phyloP scores from a whole-genome alignment of 2,888 invertebrate species.

The Agriotes lineatus region DNA sequence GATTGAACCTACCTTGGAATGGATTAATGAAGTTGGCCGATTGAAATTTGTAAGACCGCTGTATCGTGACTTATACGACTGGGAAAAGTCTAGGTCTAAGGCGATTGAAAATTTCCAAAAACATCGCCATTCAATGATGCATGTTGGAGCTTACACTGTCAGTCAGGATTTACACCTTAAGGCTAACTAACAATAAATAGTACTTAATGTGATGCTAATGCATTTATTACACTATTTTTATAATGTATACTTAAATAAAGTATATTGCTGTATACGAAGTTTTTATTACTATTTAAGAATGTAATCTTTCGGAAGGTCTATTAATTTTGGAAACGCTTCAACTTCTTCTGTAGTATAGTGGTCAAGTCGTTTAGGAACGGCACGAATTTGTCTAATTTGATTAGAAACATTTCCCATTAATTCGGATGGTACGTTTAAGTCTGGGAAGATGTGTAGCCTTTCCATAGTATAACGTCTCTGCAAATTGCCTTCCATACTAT shows the following conservation, averaged over 20 bases:
- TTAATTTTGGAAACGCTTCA: constrained; percentile 86
- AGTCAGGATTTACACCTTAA: constrained; percentile 80
- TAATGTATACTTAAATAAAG: not conserved
- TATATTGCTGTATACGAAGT: not conserved
- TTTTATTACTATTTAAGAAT: constrained; percentile 71
- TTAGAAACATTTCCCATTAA: constrained; percentile 87
- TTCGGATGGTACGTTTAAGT: constrained; percentile 81
- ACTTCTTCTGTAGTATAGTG: constrained; percentile 87
- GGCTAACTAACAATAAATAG: no score
- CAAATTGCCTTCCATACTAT: constrained; percentile 79
- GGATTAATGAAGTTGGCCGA: constrained; percentile 87
- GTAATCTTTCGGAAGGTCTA: constrained; percentile 87
- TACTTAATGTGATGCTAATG: no score
- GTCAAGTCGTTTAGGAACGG: constrained; percentile 86
- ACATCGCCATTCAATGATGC: constrained; percentile 85
- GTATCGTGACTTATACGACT: constrained; percentile 85
- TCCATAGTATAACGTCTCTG: constrained; percentile 85
- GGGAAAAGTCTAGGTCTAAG: constrained; percentile 77
- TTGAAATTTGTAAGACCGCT: constrained; percentile 93
- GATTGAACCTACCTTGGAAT: constrained; percentile 77
- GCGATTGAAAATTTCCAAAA: constrained; percentile 81
- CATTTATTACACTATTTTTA: constrained; percentile 5
- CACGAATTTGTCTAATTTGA: constrained; percentile 85
- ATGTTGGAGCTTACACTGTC: constrained; percentile 79
- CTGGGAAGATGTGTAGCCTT: constrained; percentile 87